Conservation (phyloP, 1,140 invertebrate species). For the Teleogryllus occipitalis region DNA sequence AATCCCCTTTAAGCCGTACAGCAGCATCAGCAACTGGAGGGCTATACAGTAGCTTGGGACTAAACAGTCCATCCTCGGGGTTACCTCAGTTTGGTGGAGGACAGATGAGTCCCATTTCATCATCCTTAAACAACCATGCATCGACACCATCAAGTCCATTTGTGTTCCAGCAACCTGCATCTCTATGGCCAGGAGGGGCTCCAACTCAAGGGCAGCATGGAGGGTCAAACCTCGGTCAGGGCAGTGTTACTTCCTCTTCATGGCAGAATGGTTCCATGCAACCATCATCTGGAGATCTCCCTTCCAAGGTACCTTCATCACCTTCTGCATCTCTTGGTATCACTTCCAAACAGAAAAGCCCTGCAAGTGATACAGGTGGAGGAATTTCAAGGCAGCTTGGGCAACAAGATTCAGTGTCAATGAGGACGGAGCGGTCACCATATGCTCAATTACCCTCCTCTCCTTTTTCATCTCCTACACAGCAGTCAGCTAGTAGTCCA, state of each 20-base stretch:
- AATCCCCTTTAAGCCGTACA: constrained; percentile 13
- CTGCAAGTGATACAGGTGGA: background rate
- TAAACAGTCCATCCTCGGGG: background rate
- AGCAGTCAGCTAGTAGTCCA: constrained; percentile 13
- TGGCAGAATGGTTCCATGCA: background rate
- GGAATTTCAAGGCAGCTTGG: constrained; percentile 4
- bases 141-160: constrained; percentile 22
- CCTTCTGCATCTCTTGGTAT: background rate
- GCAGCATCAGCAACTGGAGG: background rate
- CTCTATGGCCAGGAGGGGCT: constrained; percentile 10
- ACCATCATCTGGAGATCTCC: background rate
- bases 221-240: constrained; percentile 7
- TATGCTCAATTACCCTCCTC: constrained; percentile 17
- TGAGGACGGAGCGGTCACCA: constrained; percentile 11
- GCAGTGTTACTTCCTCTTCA: background rate
- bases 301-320: constrained; percentile 10
- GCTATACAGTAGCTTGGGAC: background rate
- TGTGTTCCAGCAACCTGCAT: constrained; percentile 21
- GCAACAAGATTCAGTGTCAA: constrained; percentile 7
- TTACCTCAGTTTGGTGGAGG: constrained; percentile 8
- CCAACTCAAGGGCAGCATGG: constrained; percentile 26
- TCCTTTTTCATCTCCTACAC: constrained; percentile 18
- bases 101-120: constrained; percentile 17
- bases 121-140: constrained; percentile 9
- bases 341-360: constrained; percentile 4